Percentiles rank a stretch among this genome's conserved stretches.
Conservation (phyloP, 2,888 invertebrate genomes). For the Herminia tarsipennalis region DNA sequence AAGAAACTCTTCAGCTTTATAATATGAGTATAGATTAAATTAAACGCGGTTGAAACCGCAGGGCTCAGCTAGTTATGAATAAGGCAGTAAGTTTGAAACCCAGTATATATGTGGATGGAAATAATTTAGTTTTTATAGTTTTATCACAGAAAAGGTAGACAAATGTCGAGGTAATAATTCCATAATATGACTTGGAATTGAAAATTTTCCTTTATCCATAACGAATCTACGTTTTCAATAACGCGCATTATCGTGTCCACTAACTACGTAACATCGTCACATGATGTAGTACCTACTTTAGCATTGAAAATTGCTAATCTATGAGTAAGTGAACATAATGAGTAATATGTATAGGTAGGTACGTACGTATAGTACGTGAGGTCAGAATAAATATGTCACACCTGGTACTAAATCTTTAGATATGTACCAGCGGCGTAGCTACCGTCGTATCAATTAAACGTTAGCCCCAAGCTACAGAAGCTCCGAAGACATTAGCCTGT, state of each 20-base stretch:
- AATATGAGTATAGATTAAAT: too few relatives aligned
- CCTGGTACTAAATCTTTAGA: conserved; percentile 25
- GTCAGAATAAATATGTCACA: conserved; percentile 38
- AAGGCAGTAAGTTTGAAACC: too few relatives aligned
- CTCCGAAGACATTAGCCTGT: too few relatives aligned
- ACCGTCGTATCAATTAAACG: too few relatives aligned
- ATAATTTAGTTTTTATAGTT: too few relatives aligned
- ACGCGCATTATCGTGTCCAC: neutral
- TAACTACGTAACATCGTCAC: conserved; percentile 17
- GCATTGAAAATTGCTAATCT: conserved; percentile 67
- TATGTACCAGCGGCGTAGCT: neutral
- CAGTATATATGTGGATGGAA: too few relatives aligned
- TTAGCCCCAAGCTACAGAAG: too few relatives aligned
- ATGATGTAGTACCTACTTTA: conserved; percentile 19
- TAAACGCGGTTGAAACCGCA: too few relatives aligned
- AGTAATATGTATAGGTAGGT: conserved; percentile 35
- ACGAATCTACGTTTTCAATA: conserved; percentile 9
- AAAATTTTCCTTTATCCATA: neutral
- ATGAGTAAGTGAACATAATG: conserved; percentile 56
- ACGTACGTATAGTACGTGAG: conserved; percentile 11
- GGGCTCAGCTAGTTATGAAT: too few relatives aligned
- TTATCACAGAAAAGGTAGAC: too few relatives aligned
- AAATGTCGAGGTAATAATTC: neutral
- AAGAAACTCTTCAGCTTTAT: too few relatives aligned
- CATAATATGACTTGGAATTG: too few relatives aligned